A percentile compares a stretch with the other conserved stretches of the same genome.
These are phyloP conservation scores for Ailuropoda melanoleuca DNA, from an alignment of 2,113 vertebrate genomes.

Conservation along the genomic window DNA sequence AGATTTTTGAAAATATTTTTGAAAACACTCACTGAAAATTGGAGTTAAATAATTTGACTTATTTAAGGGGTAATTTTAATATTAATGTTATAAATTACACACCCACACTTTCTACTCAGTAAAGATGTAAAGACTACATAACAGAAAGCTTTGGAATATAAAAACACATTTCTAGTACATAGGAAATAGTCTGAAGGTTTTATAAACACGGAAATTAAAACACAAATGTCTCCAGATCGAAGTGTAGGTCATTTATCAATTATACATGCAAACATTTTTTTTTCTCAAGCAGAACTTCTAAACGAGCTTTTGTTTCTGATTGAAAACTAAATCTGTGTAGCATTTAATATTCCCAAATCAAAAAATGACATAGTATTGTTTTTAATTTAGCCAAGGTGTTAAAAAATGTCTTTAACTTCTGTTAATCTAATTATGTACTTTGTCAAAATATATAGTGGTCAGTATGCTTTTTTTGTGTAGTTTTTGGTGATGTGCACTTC, in stretches of 20 bases:
- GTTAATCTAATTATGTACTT: constrained; percentile 50
- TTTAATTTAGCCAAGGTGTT: constrained; percentile 44
- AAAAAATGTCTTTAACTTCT: constrained; percentile 64
- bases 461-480: constrained; percentile 44
- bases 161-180: constrained; percentile 65
- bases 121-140: constrained; percentile 45
- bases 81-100: constrained; percentile 41
- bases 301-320: constrained; percentile 76
- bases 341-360: constrained; percentile 57
- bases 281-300: constrained; percentile 66
- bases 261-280: constrained; percentile 68
- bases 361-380: constrained; percentile 55
- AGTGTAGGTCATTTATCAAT: constrained; percentile 77
- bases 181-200: constrained; percentile 73
- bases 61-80: background rate
- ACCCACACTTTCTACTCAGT: background rate
- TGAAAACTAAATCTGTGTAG: constrained; percentile 76
- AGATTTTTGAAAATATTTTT: constrained; percentile 26
- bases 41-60: constrained; percentile 27
- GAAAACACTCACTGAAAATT: background rate
- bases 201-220: constrained; percentile 80
- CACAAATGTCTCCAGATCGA: constrained; percentile 63
- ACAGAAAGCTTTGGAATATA: constrained; percentile 59
- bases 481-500: constrained; percentile 73
- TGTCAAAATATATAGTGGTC: constrained; percentile 59